A percentile compares a stretch with the other conserved stretches of the same genome.
Conservation (phyloP, 2,113 vertebrate species). For the Tiliqua scincoides region DNA sequence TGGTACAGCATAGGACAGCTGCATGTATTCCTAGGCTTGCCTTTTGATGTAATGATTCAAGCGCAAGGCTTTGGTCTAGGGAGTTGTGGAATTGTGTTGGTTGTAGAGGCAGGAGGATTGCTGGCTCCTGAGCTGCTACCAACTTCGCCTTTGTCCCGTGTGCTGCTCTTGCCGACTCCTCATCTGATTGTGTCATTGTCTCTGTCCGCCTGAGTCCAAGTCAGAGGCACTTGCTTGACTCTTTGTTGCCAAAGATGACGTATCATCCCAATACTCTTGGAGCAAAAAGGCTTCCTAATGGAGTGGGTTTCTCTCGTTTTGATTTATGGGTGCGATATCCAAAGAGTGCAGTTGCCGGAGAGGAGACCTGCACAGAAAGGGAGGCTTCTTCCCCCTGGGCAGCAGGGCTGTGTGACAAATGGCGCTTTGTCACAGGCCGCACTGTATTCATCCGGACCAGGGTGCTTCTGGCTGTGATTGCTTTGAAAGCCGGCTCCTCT, state of each 20-base stretch:
- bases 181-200: no score
- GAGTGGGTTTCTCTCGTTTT: slow-evolving; percentile 51
- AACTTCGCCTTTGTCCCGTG: no score
- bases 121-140: no score
- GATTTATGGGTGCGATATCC: slow-evolving; percentile 65
- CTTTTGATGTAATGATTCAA: background rate
- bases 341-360: slow-evolving; percentile 46
- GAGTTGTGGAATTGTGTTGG: no score
- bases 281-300: slow-evolving; percentile 50
- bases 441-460: slow-evolving; percentile 48
- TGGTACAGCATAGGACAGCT: no score
- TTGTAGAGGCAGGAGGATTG: no score
- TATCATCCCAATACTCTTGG: slow-evolving; percentile 61
- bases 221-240: slow-evolving; percentile 58
- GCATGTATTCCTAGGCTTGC: no score
- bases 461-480: background rate
- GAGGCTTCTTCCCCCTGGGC: slow-evolving; percentile 23
- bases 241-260: slow-evolving; percentile 48
- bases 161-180: slow-evolving; percentile 8
- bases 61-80: no score
- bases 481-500: slow-evolving; percentile 39
- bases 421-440: slow-evolving; percentile 34
- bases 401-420: slow-evolving; percentile 60
- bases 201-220: slow-evolving; percentile 55
- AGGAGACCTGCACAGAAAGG: slow-evolving; percentile 4